Evolutionary conservation across 2,888 invertebrate genomes (phyloP), one percentile per base, ranked within the genome.

Genomic region (Carterocephalus palaemon): DNA sequence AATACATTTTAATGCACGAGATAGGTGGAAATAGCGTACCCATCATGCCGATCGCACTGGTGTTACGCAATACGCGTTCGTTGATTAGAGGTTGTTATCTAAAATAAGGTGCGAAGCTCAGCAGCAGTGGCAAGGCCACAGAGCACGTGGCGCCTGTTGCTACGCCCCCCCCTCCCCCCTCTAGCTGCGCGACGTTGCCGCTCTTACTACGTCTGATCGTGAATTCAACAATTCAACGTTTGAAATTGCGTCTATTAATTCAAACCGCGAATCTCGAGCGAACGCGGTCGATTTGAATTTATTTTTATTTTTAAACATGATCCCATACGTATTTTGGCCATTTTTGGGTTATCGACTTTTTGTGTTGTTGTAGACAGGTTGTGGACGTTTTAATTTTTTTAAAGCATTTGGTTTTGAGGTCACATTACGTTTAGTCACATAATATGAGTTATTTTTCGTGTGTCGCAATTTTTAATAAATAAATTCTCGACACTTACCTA

Each of bases 71-170:
- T 19, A 19, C 19, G 33, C 32, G 20, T 34, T 41, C 26, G 42
- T 13, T 69, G 63, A 69, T 72, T 70, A 70, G 67, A 67, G 60
- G 67, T 63, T 68, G 67, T 70, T 73, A 72, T 72, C 71, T 76
- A 72, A 76, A 80, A 41, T 76, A 83, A 78, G 79, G 80, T 78
- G 80, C 80, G 76, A 81, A 79, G 79, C 73, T 75, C 61, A 75
- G 60, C 62, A 63, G 63, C 66, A 67, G 72, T 71, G 75, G 81
- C 85, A 84, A 86, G 84, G 85, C 76, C 83, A 75, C 58, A 45
- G 55, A 75, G 72, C 83, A 82, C 84, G 84, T 84, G 83, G 78
- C 62, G 75, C 75, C 81, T 81, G 82, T 81, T 85, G 85, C 83
- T 85, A 82, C n/a, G n/a, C 84, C 84, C 81, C 56, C 64, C 56